phyloP scores from a whole-genome alignment of 2,888 invertebrate genomes.

The Drosophila percnosoma region DNA sequence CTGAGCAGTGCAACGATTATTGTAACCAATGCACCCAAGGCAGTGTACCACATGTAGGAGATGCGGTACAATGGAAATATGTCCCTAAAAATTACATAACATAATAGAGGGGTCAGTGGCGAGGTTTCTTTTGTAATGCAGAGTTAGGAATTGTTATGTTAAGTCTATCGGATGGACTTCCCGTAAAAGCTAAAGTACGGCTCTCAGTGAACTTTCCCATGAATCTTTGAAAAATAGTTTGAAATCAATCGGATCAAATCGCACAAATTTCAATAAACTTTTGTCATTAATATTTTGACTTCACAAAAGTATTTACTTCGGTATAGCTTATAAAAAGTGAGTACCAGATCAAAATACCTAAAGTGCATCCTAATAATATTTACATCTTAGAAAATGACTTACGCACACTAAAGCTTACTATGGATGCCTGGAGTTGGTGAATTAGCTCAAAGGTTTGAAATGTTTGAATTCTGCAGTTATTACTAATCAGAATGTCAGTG shows the following conservation, averaged over 20 bases:
- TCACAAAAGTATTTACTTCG: too few species aligned
- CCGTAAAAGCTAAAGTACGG: background rate
- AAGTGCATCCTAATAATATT: too few species aligned
- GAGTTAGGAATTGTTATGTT: background rate
- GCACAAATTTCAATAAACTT: background rate
- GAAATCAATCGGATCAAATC: background rate
- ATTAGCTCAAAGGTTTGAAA: too few species aligned
- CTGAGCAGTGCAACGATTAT: constrained; percentile 85
- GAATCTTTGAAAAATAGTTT: background rate
- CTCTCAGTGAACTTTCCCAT: background rate
- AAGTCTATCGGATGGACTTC: background rate
- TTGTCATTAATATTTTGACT: background rate
- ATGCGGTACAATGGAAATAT: constrained; percentile 87
- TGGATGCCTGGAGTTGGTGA: too few species aligned
- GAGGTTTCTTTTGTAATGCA: background rate
- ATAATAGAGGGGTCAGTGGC: background rate
- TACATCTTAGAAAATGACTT: too few species aligned
- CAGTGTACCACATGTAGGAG: constrained; percentile 93
- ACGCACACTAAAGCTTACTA: too few species aligned
- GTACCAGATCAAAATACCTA: too few species aligned
- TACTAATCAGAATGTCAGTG: background rate
- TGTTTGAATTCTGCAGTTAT: background rate
- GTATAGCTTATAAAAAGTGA: too few species aligned
- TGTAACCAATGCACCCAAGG: constrained; percentile 87
- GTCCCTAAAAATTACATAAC: constrained; percentile 63